Percentiles rank a stretch among this genome's conserved stretches.
Evolutionary conservation across 2,888 invertebrate species (phyloP).

Genomic region (Alcis repandata): DNA sequence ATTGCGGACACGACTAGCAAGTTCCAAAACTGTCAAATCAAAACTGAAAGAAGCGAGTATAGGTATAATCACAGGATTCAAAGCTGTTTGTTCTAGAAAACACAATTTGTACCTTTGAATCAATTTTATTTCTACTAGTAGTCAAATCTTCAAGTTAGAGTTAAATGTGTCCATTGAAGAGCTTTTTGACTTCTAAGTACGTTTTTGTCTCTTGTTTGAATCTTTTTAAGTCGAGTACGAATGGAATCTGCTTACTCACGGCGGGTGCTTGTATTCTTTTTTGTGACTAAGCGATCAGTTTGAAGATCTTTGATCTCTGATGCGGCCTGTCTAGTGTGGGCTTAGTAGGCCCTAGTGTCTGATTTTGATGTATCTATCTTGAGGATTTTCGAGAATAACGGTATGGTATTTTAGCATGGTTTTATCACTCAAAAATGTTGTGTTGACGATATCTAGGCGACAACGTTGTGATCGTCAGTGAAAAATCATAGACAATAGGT

Average conservation of each 20-base stretch:
- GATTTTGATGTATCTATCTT: background rate
- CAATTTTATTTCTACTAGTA: background rate
- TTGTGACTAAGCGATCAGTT: conserved; percentile 21
- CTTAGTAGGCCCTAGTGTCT: background rate
- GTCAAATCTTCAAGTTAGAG: background rate
- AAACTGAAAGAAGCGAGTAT: too few relatives aligned
- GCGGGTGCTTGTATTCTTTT: conserved; percentile 15
- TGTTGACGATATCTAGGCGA: too few relatives aligned
- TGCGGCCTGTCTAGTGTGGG: background rate
- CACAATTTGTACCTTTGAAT: too few relatives aligned
- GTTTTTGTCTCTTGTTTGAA: conserved; percentile 11
- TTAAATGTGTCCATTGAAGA: conserved; percentile 9
- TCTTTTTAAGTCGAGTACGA: conserved; percentile 6
- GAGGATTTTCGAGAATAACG: too few relatives aligned
- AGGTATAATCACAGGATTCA: too few relatives aligned
- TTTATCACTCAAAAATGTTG: too few relatives aligned
- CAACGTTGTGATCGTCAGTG: too few relatives aligned
- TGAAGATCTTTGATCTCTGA: conserved; percentile 21
- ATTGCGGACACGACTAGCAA: background rate
- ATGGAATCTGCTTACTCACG: conserved; percentile 17
- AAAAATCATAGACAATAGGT: too few relatives aligned
- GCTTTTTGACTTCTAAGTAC: conserved; percentile 6
- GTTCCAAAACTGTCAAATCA: too few relatives aligned
- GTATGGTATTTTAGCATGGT: too few relatives aligned
- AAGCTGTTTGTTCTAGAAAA: too few relatives aligned